phyloP scores from a whole-genome alignment of 1,140 invertebrate species.

The Pseudomyrmex cubaensis region DNA sequence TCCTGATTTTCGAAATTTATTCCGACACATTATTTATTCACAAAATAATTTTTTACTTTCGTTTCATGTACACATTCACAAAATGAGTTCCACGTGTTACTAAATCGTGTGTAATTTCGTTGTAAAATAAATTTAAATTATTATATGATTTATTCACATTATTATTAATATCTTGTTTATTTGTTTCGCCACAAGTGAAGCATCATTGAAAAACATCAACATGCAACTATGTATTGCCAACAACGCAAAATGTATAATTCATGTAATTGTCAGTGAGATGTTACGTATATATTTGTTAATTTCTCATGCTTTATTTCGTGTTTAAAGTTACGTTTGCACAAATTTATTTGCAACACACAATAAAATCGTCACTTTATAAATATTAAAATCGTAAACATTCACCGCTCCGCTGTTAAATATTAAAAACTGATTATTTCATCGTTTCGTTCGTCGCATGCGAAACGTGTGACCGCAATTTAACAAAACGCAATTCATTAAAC shows the following conservation, averaged over 20 bases:
- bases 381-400: background rate
- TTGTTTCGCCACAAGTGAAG: background rate
- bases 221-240: no score
- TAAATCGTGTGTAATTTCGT: background rate
- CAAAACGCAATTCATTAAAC: conserved; percentile 20
- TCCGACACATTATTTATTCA: background rate
- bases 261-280: background rate
- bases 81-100: conserved; percentile 1
- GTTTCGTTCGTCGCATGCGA: no score
- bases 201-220: no score
- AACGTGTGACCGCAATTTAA: conserved; percentile 9
- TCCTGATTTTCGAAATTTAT: conserved; percentile 16
- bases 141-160: no score
- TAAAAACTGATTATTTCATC: background rate
- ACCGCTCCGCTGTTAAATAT: conserved; percentile 11
- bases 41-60: background rate
- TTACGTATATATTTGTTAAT: background rate
- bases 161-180: no score
- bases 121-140: background rate
- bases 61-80: background rate
- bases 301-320: background rate
- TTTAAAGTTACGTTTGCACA: background rate
- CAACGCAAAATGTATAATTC: no score
- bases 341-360: background rate
- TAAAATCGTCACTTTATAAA: background rate